Evolutionary conservation across 2,888 invertebrate species (phyloP), one percentile per base, ranked within the genome.

Genomic region (Zele albiditarsus): DNA sequence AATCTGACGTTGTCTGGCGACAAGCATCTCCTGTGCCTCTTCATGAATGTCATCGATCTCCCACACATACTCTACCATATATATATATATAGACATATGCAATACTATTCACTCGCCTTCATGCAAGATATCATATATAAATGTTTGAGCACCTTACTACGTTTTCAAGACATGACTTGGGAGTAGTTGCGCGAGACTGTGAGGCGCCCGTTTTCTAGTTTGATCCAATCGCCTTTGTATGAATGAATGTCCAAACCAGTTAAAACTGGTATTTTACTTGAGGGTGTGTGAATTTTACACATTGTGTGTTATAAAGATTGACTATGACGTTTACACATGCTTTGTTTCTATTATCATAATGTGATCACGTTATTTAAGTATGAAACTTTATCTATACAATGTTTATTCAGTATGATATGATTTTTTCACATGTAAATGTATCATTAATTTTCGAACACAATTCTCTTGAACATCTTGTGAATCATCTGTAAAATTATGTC

Each of bases 191-290:
- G 79, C 66, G 79, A 84, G 84, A 83, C 82, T 72, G 82, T 80
- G 75, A 75, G 82, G 79, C 83, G 81, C 77, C 80, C 76, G 76
- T 82, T 83, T 85, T 84, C 85, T 80, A 82, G 83, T 82, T 84
- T 71, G 49, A 81, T 82, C 83, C 78, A 80, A 82, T 74, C 60
- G 38, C 67, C 75, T 58, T 75, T 77, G 76, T 75, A 81, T 83
- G 82, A 84, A 84, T 81, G 84, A 82, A 78, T 76, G 78, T 78
- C 76, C 78, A 75, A 82, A 83, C 85, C 84, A 80, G 84, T 82
- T 79, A 70, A 76, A 82, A 83, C 85, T 77, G 75, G 83, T 71
- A 42, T 38, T 38, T 38, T 46, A 53, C 67, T 25, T n/a, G 57
- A 78, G 73, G 73, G 71, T 71, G 57, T 75, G 78, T 80, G 79